Percentiles rank a stretch among this genome's conserved stretches.
These are phyloP conservation scores for Julus scanicus DNA, from an alignment of 2,888 invertebrate genomes.

Conservation along the genomic window DNA sequence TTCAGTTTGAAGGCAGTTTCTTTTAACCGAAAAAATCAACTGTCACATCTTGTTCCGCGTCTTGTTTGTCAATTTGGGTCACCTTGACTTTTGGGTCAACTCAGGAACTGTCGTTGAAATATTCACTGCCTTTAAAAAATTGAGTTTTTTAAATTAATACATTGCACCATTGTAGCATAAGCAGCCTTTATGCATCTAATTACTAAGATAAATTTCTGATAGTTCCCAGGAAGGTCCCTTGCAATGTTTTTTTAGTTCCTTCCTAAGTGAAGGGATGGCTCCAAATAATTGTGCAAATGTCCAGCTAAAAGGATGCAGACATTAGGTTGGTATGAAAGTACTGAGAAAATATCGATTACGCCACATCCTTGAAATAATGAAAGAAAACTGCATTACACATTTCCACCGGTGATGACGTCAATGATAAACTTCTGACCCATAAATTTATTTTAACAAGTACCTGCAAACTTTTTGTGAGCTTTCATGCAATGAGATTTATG, in stretches of 20 bases:
- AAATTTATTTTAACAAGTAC: too few relatives aligned
- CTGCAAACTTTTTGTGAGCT: background rate
- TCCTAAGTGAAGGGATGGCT: background rate
- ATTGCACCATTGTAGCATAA: too few relatives aligned
- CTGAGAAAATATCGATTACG: too few relatives aligned
- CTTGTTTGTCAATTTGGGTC: conserved; percentile 15
- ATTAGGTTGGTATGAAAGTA: too few relatives aligned
- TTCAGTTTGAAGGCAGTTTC: background rate
- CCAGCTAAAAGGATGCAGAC: background rate
- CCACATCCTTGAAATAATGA: background rate
- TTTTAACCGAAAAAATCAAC: background rate
- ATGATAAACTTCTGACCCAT: background rate
- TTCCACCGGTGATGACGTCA: background rate
- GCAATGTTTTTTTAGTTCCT: too few relatives aligned
- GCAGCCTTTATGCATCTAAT: too few relatives aligned
- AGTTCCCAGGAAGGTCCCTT: too few relatives aligned
- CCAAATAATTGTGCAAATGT: background rate
- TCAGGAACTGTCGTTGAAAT: background rate
- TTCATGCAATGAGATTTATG: background rate
- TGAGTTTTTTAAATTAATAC: too few relatives aligned
- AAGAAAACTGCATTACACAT: background rate
- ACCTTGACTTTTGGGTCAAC: background rate
- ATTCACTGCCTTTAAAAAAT: background rate
- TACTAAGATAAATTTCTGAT: too few relatives aligned
- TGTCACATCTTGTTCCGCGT: background rate